Percentiles rank a stretch among this genome's conserved stretches.
Evolutionary conservation across 2,113 vertebrate genomes (phyloP).

Genomic region (Puma concolor): DNA sequence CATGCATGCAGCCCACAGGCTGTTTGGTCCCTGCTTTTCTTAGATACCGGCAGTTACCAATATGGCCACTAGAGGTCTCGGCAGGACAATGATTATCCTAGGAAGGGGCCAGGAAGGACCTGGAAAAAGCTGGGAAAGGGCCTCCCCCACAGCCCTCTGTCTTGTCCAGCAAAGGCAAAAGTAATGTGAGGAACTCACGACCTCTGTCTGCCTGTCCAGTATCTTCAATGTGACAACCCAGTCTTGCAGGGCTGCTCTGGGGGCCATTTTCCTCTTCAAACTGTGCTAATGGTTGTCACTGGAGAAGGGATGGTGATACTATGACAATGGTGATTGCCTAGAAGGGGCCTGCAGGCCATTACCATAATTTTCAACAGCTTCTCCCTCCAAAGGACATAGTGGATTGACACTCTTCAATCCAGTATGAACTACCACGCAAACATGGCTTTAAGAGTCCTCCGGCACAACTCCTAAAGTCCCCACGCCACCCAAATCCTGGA

Average conservation of each 20-base stretch:
- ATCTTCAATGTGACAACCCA: not conserved
- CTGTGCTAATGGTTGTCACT: not conserved
- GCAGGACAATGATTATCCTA: conserved; percentile 43
- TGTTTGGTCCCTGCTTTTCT: not conserved
- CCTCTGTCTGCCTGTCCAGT: not conserved
- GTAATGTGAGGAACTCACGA: not conserved
- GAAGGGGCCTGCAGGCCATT: not conserved
- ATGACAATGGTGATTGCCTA: not conserved
- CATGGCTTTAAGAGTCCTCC: not conserved
- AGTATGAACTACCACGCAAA: not conserved
- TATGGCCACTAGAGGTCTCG: conserved; percentile 60
- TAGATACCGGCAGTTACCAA: conserved; percentile 54
- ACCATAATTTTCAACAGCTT: not conserved
- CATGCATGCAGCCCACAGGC: not conserved
- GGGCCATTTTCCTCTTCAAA: not conserved
- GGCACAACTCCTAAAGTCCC: not conserved
- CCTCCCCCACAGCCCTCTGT: fast-evolving
- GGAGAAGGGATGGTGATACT: not conserved
- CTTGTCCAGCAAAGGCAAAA: not conserved
- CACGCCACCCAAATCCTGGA: not conserved
- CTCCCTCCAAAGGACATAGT: not conserved
- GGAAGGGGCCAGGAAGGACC: not conserved
- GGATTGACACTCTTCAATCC: not conserved
- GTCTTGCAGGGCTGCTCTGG: not conserved
- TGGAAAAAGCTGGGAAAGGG: not conserved